Base-by-base conservation (phyloP, 2,113 vertebrate genomes). In the Bubo scandiacus region DNA sequence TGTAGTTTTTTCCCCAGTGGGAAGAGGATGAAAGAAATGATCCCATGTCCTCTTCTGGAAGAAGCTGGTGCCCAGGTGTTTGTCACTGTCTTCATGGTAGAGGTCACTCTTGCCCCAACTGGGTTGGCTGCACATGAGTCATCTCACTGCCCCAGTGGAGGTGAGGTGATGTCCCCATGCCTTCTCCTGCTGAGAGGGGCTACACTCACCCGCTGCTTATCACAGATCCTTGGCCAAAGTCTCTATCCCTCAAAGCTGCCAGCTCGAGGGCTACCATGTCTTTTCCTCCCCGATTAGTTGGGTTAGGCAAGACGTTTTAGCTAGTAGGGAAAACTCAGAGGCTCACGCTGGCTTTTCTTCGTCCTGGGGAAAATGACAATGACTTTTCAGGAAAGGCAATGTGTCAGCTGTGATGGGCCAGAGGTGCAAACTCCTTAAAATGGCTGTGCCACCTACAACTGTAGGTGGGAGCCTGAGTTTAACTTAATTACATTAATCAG, bases 401-500 rank as follows among this genome's bases (percentile, higher is more conserved):
- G 21, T 18, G 23, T 80, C 58, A 68, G 14, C 25, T 87, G 52
- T 65, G 40, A 40, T 22, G 15, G 58, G 55, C 36, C 23, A 68
- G 75, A 85, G 14, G 15, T 18, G 13, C 49, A 71, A 93, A 68
- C 15, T 43, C 66, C 36, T 82, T 80, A 51, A 88, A 96, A 68
- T 19, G 57, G 18, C 38, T 94, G 79, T 86, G 71, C 40, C 71
- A 77, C 57, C 30, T 61, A 26, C 30, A 84, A 8, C 22, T 67
- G 51, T 55, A 63, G 55, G 47, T 68, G 58, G 54, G 58, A 93
- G 54, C 27, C 63, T 11, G 79, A 52, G 19, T 78, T 95, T 78
- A 81, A 81, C 72, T 83, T 80, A 88, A 90, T 93, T 77, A 54
- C 54, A n/a, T 66, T 90, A 84, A 88, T 94, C 29, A 2, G 19